These are phyloP conservation scores for Aphrophora alni DNA, from an alignment of 2,888 invertebrate species.

Conservation along the genomic window DNA sequence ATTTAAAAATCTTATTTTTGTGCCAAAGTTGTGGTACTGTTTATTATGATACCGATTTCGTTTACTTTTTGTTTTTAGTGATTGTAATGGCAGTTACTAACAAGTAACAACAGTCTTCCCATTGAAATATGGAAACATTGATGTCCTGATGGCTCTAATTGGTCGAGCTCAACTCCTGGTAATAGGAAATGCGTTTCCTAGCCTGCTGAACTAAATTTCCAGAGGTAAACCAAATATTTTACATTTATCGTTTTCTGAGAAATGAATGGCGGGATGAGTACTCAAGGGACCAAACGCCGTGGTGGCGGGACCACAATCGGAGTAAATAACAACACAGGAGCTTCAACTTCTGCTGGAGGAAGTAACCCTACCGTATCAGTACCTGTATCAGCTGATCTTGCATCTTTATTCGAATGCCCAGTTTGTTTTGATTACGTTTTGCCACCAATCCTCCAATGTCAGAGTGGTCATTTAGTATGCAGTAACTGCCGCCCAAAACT, in stretches of 20 bases:
- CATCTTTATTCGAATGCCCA: constrained; percentile 92
- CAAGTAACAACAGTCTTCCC: background rate
- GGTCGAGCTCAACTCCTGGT: background rate
- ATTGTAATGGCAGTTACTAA: background rate
- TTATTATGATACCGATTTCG: background rate
- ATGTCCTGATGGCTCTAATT: background rate
- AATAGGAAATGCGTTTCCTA: background rate
- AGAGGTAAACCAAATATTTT: background rate
- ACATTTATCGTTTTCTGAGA: background rate
- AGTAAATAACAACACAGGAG: background rate
- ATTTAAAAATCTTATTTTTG: background rate
- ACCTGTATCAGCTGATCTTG: constrained; percentile 74
- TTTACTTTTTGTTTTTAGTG: constrained; percentile 6
- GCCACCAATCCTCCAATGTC: constrained; percentile 98
- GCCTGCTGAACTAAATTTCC: background rate
- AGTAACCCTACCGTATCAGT: constrained; percentile 38
- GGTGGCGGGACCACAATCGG: background rate
- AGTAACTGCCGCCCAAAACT: constrained; percentile 96
- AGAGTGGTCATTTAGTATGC: constrained; percentile 98
- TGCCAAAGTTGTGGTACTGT: background rate
- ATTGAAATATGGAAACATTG: background rate
- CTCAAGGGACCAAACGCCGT: constrained; percentile 2
- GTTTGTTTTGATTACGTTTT: constrained; percentile 99
- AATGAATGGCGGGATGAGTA: background rate
- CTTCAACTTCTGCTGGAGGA: background rate